These are phyloP conservation scores for Halyomorpha halys DNA, from an alignment of 1,140 invertebrate genomes.

Conservation along the genomic window DNA sequence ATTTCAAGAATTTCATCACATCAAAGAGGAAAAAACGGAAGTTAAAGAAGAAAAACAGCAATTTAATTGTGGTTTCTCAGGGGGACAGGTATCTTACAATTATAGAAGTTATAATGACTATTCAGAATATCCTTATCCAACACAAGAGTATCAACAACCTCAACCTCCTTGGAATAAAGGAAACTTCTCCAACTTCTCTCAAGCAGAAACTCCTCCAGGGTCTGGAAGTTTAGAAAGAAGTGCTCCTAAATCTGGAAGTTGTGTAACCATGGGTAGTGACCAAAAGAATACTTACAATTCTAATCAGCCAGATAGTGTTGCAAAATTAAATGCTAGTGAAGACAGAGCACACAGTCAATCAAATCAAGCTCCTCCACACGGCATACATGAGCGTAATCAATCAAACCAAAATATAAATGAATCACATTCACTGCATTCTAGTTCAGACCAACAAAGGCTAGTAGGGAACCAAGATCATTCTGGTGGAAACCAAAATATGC, in stretches of 20 bases:
- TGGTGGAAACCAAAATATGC: background rate
- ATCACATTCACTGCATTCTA: background rate
- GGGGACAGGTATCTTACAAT: conserved; percentile 19
- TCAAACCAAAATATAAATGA: conserved; percentile 3
- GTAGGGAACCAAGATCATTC: background rate
- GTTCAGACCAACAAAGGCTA: background rate
- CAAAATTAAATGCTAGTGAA: no score
- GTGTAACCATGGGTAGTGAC: no score
- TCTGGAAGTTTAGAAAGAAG: background rate
- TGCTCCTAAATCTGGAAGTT: no score
- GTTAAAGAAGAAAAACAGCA: conserved; percentile 16
- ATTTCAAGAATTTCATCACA: conserved; percentile 7
- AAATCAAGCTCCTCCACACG: background rate
- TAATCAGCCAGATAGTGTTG: no score
- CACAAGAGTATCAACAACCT: background rate
- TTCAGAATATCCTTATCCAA: background rate
- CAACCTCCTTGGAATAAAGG: conserved; percentile 5
- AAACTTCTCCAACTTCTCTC: background rate
- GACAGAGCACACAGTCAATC: no score
- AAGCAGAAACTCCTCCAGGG: background rate
- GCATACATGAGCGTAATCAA: background rate
- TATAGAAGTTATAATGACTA: background rate
- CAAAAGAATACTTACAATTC: no score
- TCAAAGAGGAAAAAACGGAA: conserved; percentile 5
- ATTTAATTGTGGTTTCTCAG: conserved; percentile 18